Conservation (phyloP, 1,140 invertebrate genomes). For the Habropoda laboriosa region DNA sequence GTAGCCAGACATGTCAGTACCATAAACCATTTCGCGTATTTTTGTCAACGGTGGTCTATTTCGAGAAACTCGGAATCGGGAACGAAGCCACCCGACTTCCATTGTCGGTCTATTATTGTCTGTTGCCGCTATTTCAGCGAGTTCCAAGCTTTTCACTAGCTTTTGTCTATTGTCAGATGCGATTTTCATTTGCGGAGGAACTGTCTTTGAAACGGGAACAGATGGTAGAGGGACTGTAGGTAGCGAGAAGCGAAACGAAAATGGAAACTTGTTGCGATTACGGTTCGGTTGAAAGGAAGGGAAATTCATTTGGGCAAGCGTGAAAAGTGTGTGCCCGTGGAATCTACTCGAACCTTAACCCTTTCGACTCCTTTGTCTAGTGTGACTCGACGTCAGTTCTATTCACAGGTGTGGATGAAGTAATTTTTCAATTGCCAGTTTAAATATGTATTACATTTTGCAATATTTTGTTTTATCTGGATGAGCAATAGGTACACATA, state of each 20-base stretch:
- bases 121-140: not conserved
- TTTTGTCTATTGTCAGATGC: not conserved
- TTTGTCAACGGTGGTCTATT: slow-evolving; percentile 3
- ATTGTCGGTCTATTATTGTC: not conserved
- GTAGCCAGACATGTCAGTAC: not conserved
- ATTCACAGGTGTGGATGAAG: too few relatives aligned
- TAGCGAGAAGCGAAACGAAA: too few relatives aligned
- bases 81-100: not conserved
- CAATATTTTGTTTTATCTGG: too few relatives aligned
- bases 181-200: not conserved
- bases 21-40: slow-evolving; percentile 24
- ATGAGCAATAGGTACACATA: too few relatives aligned
- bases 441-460: too few relatives aligned
- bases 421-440: too few relatives aligned
- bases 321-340: too few relatives aligned
- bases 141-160: not conserved
- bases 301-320: not conserved
- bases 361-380: too few relatives aligned
- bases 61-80: not conserved
- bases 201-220: not conserved
- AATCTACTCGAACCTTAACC: too few relatives aligned
- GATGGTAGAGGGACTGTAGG: not conserved
- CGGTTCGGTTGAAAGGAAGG: not conserved
- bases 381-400: too few relatives aligned
- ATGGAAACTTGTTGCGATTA: too few relatives aligned